Conservation (phyloP, 1,140 invertebrate species). For the Calycopis cecrops region DNA sequence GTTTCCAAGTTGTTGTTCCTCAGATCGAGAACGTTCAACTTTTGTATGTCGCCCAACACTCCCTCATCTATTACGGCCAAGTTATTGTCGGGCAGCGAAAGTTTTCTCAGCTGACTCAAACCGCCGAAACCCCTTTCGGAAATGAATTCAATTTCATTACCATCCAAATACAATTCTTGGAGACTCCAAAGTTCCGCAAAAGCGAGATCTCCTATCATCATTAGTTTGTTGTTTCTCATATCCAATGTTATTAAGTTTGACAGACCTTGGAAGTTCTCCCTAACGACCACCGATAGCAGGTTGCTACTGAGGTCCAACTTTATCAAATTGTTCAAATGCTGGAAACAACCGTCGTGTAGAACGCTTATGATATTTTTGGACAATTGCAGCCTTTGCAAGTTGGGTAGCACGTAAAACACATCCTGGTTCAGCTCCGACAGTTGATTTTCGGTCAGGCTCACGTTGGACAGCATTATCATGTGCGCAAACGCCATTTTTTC, state of each 20-base stretch:
- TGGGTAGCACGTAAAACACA: conserved; percentile 82
- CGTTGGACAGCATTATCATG: conserved; percentile 78
- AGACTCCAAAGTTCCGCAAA: conserved; percentile 85
- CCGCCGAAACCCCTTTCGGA: conserved; percentile 83
- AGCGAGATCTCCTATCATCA: conserved; percentile 82
- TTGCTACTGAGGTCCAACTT: conserved; percentile 83
- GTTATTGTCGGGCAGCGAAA: conserved; percentile 84
- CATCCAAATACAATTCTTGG: conserved; percentile 82
- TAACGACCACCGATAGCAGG: conserved; percentile 80
- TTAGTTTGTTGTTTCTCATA: conserved; percentile 81
- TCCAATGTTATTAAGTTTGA: conserved; percentile 80
- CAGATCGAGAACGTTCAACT: conserved; percentile 82
- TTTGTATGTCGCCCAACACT: conserved; percentile 79
- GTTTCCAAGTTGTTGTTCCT: conserved; percentile 83
- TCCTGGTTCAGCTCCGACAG: conserved; percentile 82
- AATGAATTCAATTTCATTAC: conserved; percentile 80
- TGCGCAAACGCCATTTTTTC: conserved; percentile 81
- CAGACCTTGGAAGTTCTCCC: conserved; percentile 83
- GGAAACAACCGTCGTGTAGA: conserved; percentile 84
- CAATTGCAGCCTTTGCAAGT: conserved; percentile 79
- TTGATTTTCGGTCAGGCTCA: conserved; percentile 83
- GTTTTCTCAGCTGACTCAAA: conserved; percentile 79
- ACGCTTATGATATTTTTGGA: conserved; percentile 82
- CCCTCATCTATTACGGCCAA: conserved; percentile 79
- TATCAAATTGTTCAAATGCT: conserved; percentile 78